These are phyloP conservation scores for Phataginus tetradactyla DNA, from an alignment of 2,797 vertebrate genomes.

Conservation along the genomic window DNA sequence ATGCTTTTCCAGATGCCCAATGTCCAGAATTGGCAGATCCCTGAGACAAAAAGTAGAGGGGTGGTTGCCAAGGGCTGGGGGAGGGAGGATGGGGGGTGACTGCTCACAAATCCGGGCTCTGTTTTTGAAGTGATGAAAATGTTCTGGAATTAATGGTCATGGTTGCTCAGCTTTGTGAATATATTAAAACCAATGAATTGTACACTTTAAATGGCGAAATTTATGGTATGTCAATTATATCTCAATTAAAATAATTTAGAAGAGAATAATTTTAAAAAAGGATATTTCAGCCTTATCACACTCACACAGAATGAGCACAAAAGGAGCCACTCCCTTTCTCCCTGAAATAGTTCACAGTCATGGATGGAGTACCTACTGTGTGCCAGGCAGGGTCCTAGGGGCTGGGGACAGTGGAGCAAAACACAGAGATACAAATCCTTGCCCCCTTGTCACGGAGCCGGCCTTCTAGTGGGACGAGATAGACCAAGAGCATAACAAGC, in stretches of 20 bases:
- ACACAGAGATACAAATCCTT: background rate
- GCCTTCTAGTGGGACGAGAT: background rate
- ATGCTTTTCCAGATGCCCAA: background rate
- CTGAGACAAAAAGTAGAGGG: background rate
- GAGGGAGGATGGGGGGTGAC: accelerated
- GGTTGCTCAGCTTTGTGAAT: background rate
- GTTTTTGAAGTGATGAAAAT: background rate
- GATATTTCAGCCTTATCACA: background rate
- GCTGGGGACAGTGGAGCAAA: background rate
- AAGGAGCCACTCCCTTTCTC: background rate
- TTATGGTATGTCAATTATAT: background rate
- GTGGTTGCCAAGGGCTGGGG: background rate
- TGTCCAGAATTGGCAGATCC: background rate
- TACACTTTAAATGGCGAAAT: background rate
- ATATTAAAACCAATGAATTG: background rate
- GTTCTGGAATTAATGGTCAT: background rate
- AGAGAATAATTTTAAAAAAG: background rate
- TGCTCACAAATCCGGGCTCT: background rate
- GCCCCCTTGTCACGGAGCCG: background rate
- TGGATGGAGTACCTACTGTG: background rate
- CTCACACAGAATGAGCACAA: background rate
- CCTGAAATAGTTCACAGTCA: background rate
- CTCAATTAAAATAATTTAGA: background rate
- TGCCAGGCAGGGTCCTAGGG: background rate
- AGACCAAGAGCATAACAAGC: background rate